phyloP scores from a whole-genome alignment of 2,797 vertebrate species.

The Muraenolepis orangiensis region DNA sequence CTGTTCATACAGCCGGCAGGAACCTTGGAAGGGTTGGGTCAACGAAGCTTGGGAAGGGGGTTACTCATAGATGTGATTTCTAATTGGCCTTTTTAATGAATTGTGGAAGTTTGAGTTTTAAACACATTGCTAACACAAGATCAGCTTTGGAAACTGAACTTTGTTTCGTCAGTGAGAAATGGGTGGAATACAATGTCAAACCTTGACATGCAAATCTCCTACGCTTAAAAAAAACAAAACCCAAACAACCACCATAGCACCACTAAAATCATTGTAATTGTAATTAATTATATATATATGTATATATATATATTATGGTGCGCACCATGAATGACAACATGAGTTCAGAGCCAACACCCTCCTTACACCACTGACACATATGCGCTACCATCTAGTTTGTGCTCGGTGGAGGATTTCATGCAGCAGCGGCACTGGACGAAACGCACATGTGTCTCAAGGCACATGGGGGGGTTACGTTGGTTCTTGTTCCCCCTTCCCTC shows the following conservation, averaged over 20 bases:
- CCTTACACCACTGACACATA: constrained; percentile 27
- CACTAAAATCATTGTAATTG: constrained; percentile 21
- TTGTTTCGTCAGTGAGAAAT: constrained; percentile 14
- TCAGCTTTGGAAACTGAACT: no score
- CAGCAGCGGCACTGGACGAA: constrained; percentile 26
- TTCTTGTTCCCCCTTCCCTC: constrained; percentile 27
- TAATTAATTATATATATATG: neutral
- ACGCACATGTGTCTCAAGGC: constrained; percentile 51
- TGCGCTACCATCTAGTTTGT: constrained; percentile 18
- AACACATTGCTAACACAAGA: neutral
- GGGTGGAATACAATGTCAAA: constrained; percentile 21
- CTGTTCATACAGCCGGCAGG: neutral
- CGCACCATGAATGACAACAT: constrained; percentile 39
- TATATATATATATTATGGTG: constrained; percentile 1
- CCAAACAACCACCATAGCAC: constrained; percentile 46
- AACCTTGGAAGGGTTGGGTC: neutral
- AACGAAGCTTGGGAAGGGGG: neutral
- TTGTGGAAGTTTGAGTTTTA: neutral
- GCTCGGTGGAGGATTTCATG: constrained; percentile 32
- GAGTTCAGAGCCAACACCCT: constrained; percentile 44
- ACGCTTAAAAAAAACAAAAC: constrained; percentile 20
- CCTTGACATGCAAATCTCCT: constrained; percentile 21
- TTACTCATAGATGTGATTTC: neutral
- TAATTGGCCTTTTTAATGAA: neutral
- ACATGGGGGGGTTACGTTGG: constrained; percentile 46